A percentile compares a stretch with the other conserved stretches of the same genome.
Conservation (phyloP, 2,797 vertebrate genomes). For the Sebastes diploproa region DNA sequence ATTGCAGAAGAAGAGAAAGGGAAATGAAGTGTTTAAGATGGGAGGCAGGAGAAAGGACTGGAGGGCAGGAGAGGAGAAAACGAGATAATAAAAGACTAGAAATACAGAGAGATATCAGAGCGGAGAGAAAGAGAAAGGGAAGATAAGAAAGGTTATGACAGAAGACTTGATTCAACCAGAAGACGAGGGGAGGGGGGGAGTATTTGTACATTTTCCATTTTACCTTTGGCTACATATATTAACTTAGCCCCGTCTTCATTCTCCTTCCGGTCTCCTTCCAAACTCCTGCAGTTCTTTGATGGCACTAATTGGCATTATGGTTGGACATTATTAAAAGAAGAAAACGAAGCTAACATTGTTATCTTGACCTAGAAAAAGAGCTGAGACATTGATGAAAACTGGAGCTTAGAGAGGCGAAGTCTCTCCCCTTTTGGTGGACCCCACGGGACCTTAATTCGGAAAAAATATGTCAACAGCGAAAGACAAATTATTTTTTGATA, state of each 20-base stretch:
- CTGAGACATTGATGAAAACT: slow-evolving; percentile 46
- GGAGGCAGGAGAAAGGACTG: neutral
- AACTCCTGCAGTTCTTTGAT: slow-evolving; percentile 23
- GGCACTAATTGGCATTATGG: slow-evolving; percentile 68
- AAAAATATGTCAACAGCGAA: no score
- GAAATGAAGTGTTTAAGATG: slow-evolving; percentile 33
- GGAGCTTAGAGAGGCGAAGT: neutral
- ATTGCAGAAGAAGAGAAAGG: slow-evolving; percentile 8
- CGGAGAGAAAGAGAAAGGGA: slow-evolving; percentile 1
- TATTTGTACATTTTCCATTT: slow-evolving; percentile 22
- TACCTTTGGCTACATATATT: slow-evolving; percentile 11
- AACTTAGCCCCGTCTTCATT: neutral
- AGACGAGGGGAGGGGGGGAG: neutral
- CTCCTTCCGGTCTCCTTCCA: slow-evolving; percentile 16
- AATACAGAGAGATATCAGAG: slow-evolving; percentile 1
- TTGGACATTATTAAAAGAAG: slow-evolving; percentile 33
- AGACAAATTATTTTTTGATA: no score
- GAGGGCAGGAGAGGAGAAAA: slow-evolving; percentile 13
- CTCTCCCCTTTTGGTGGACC: no score
- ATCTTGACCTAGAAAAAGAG: slow-evolving; percentile 27
- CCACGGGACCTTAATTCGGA: no score
- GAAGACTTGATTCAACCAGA: slow-evolving; percentile 15
- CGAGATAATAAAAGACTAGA: neutral
- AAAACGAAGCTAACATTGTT: slow-evolving; percentile 25
- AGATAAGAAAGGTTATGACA: slow-evolving; percentile 10